Evolutionary conservation across 2,113 vertebrate genomes (phyloP), one percentile per base, ranked within the genome.

Genomic region (Desmodus rotundus): DNA sequence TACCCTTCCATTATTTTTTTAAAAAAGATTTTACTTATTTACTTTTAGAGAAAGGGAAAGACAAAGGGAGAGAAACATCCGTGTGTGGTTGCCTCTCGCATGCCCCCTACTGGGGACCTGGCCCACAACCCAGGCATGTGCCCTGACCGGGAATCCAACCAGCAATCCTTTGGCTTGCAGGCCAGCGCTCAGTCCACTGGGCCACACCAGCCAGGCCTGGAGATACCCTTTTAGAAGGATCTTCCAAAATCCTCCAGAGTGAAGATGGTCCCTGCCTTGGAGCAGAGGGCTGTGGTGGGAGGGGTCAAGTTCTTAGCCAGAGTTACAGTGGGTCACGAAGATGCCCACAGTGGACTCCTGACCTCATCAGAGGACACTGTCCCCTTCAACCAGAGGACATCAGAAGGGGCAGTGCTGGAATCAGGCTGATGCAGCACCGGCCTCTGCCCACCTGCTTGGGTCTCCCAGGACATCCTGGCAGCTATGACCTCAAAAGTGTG

Each of bases 381-480:
- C 33, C 14, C 4, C 58, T 41, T 22, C 15, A 20, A 0, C 31
- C 54, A 33, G 78, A 73, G 38, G n/a, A 67, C 24, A 1, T 20
- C 2, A 13, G 93, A 26, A 47, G 83, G 33, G 24, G 13, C 2
- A 0, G 3, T 3, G 2, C 72, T 3, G 58, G 72, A n/a, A 73
- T 15, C 1, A 0, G 20, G 73, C 28, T 13, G 8, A 31, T 1
- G 0, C 1, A 12, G 43, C 31, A 1, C 22, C 2, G 12, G n/a
- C 28, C 74, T 50, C 63, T 8, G 45, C 58, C 43, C 12, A 3
- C 65, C 33, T 1, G 36, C 43, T 2, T 9, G 1, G 0, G 33
- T 10, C 47, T 26, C 95, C 4, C 4, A 0, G 41, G 72, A 0
- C 0, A 2, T 13, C 6, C 41, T 1, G 7, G 38, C n/a, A 38